phyloP scores from a whole-genome alignment of 64 coral and sea anemone species.

The Anthopleura sola region DNA sequence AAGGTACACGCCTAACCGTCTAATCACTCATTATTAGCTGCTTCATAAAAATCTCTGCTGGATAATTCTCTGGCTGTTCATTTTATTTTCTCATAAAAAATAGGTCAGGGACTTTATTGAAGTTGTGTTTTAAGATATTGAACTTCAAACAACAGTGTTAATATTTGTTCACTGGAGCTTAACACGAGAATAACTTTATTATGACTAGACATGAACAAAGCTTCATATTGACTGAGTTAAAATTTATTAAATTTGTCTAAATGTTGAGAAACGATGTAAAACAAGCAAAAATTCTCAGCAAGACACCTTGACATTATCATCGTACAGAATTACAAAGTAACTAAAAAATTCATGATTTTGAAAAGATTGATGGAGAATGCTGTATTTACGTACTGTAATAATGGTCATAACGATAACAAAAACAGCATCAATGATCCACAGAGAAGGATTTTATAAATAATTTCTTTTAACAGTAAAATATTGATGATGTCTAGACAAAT shows the following conservation, averaged over 20 bases:
- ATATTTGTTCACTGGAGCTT: not conserved
- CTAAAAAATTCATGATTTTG: not conserved
- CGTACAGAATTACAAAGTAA: not conserved
- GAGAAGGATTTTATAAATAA: too few species aligned
- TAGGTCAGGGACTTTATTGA: not conserved
- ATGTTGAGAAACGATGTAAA: not conserved
- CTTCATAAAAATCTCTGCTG: slow-evolving; percentile 9
- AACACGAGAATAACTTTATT: not conserved
- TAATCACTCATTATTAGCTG: slow-evolving; percentile 4
- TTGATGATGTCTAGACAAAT: not conserved
- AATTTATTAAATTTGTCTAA: not conserved
- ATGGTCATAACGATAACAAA: not conserved
- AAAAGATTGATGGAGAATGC: not conserved
- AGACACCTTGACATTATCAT: not conserved
- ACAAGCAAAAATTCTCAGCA: not conserved
- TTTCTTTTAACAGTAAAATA: not conserved
- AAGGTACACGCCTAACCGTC: not conserved
- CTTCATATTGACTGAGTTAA: not conserved
- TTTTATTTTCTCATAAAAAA: not conserved
- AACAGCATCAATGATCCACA: too few species aligned
- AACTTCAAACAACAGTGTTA: not conserved
- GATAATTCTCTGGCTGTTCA: not conserved
- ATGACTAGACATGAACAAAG: not conserved
- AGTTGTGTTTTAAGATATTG: not conserved
- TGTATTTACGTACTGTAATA: not conserved